These are phyloP conservation scores for Syrphus vitripennis DNA, from an alignment of 2,888 invertebrate genomes.

Conservation along the genomic window DNA sequence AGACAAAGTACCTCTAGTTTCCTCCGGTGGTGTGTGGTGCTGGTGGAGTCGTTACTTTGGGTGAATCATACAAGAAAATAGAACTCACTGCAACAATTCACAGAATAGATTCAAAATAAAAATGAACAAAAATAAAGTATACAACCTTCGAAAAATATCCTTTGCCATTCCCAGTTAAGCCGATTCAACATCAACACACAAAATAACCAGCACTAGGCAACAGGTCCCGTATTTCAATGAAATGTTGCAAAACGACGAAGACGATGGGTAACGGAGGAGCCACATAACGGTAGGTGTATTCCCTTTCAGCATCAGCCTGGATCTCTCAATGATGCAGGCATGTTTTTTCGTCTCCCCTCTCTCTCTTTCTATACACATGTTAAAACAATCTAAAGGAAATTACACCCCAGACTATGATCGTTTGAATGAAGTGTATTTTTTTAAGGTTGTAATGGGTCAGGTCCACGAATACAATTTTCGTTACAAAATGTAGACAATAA, in stretches of 20 bases:
- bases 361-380: slow-evolving; percentile 40
- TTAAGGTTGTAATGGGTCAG: slow-evolving; percentile 13
- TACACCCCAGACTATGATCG: slow-evolving; percentile 69
- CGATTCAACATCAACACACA: slow-evolving; percentile 43
- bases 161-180: slow-evolving; percentile 23
- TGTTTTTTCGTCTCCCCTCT: background rate
- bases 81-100: slow-evolving; percentile 8
- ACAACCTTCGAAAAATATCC: slow-evolving; percentile 11
- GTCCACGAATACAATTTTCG: slow-evolving; percentile 45
- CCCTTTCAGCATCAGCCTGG: slow-evolving; percentile 4
- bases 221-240: slow-evolving; percentile 66
- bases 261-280: too few relatives aligned
- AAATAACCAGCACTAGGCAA: slow-evolving; percentile 29
- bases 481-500: slow-evolving; percentile 37
- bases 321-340: slow-evolving; percentile 22
- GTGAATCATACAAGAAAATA: slow-evolving; percentile 6
- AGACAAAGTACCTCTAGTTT: slow-evolving; percentile 47
- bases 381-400: slow-evolving; percentile 71
- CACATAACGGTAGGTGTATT: slow-evolving; percentile 60
- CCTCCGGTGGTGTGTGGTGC: background rate
- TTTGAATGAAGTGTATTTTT: slow-evolving; percentile 61
- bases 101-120: background rate
- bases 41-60: background rate
- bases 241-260: too few relatives aligned
- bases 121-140: background rate